Conservation (phyloP, 2,888 invertebrate species). For the Malthinus flaveolus region DNA sequence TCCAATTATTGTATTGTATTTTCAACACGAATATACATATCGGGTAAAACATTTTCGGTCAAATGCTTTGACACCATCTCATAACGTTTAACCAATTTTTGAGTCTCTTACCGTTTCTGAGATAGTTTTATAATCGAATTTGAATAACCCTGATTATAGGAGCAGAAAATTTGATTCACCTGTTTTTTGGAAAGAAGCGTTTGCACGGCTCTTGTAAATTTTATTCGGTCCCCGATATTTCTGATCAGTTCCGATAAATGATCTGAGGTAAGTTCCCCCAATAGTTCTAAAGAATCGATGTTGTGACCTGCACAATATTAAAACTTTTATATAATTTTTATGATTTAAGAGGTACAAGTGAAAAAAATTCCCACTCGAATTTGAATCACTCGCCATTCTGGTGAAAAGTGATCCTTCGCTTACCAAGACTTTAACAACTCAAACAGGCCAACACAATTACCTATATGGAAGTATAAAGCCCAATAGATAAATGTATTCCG, state of each 20-base stretch:
- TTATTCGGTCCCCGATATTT: not conserved
- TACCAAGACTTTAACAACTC: too few species aligned
- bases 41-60: too few species aligned
- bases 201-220: not conserved
- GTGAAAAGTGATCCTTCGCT: too few species aligned
- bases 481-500: too few species aligned
- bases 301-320: not conserved
- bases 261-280: not conserved
- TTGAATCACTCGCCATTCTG: too few species aligned
- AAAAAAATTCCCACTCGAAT: not conserved
- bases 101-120: not conserved
- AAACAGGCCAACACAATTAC: too few species aligned
- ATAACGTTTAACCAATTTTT: too few species aligned
- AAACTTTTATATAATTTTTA: not conserved
- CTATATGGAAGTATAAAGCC: too few species aligned
- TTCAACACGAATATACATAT: too few species aligned
- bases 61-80: too few species aligned
- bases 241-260: not conserved
- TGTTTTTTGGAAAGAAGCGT: not conserved
- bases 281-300: not conserved
- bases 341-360: not conserved
- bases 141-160: too few species aligned
- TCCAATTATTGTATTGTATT: too few species aligned
- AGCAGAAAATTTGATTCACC: not conserved
- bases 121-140: not conserved